Percentiles rank a stretch among this genome's conserved stretches.
Conservation (phyloP, 64 coral and sea anemone species). For the Stylophora pistillata region DNA sequence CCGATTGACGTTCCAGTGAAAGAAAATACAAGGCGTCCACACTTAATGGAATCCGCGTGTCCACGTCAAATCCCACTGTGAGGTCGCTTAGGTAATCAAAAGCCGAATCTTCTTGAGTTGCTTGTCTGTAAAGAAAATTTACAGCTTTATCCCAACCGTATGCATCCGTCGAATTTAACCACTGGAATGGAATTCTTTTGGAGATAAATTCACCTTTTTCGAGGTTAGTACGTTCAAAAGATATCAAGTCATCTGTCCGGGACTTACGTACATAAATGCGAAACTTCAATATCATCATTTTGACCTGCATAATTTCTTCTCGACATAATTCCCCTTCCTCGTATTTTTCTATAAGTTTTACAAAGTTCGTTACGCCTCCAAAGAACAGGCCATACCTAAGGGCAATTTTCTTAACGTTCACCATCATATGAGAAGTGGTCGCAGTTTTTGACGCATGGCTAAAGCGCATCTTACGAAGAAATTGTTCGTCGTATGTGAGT, state of each 20-base stretch:
- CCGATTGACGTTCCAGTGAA: too few species aligned
- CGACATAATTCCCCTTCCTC: not conserved
- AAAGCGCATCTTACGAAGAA: not conserved
- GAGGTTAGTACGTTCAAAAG: not conserved
- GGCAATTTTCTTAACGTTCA: not conserved
- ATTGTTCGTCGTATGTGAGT: not conserved
- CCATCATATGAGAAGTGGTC: not conserved
- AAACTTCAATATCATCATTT: not conserved
- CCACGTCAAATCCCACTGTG: not conserved
- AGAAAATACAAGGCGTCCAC: not conserved
- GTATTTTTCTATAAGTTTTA: not conserved
- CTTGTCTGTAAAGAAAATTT: constrained; percentile 27
- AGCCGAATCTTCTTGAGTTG: not conserved
- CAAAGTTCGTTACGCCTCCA: not conserved
- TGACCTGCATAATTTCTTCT: not conserved
- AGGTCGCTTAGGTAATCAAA: constrained; percentile 16
- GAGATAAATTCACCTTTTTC: not conserved
- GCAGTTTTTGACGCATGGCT: not conserved
- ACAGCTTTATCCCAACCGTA: not conserved
- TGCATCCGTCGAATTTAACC: not conserved
- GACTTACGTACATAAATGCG: not conserved
- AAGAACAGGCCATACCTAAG: not conserved
- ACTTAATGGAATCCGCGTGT: constrained; percentile 2
- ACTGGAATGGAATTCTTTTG: not conserved
- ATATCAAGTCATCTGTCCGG: not conserved